Conservation (phyloP, 1,140 invertebrate species). For the Nephila pilipes region DNA sequence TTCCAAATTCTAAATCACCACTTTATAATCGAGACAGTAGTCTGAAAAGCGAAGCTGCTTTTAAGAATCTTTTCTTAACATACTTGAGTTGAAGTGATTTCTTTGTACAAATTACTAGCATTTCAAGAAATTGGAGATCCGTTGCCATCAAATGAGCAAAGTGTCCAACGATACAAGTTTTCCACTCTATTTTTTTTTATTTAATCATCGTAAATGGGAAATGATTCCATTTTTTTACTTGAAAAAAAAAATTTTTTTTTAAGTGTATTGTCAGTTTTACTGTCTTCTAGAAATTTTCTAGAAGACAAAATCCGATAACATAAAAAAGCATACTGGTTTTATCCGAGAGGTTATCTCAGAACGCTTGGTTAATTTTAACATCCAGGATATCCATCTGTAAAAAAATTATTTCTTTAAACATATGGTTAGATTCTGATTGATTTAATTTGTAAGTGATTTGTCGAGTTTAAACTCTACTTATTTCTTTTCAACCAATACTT, state of each 20-base stretch:
- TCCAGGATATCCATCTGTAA: no score
- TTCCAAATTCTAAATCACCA: neutral
- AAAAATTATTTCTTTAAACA: no score
- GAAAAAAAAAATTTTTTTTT: neutral
- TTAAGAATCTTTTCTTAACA: neutral
- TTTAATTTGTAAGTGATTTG: no score
- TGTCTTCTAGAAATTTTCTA: no score
- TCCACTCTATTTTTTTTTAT: neutral
- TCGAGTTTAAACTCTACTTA: no score
- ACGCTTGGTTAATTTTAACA: no score
- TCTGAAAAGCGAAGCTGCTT: neutral
- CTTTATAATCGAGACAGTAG: neutral
- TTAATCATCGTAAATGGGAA: neutral
- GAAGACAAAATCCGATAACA: no score
- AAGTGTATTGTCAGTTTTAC: no score
- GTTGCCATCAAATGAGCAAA: neutral
- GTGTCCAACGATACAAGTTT: neutral
- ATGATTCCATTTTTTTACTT: neutral
- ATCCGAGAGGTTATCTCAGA: no score
- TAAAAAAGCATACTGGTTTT: no score
- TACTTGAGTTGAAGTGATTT: neutral
- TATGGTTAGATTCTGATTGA: no score
- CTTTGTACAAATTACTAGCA: neutral
- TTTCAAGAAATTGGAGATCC: slow-evolving; percentile 2
- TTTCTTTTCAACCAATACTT: no score